Base-by-base conservation (phyloP, 1,140 invertebrate genomes). In the Drosophila seguyi region DNA sequence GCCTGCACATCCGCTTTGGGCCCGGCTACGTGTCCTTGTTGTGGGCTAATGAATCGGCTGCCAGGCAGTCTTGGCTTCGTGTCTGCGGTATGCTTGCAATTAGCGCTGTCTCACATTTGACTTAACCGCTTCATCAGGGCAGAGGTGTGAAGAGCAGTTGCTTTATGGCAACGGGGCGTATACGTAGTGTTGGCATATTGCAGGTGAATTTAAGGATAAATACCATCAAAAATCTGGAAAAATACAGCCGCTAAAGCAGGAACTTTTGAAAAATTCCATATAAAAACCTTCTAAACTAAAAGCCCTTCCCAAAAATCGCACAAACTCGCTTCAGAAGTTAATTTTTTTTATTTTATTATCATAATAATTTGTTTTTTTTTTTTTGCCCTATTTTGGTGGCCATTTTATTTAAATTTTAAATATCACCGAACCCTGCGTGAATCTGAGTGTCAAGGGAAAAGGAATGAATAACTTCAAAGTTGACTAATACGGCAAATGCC, bases 31-130 rank as follows among this genome's bases (percentile, higher is more conserved):
- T 38, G 50, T 61, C 18, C 50, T 50, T 68, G 52, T 59, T 62
- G 55, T 44, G 42, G 71, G 48, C 63, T 83, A 83, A 83, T 83
- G 80, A 79, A 83, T 83, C 39, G 56, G 20, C 71, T 75, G 72
- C 47, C 60, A 79, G 50, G 25, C n/a, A 76, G 75, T 76, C n/a
- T 67, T 69, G 61, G 38, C 31, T 53, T 67, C 38, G 31, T 41
- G 62, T 71, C 65, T 83, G 81, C 60, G 76, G 76, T 78, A 36
- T 50, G 44, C 44, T 38, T 16, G 42, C 68, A 72, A 72, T 72
- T 72, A 72, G 69, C 66, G 67, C 6, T 22, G 44, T 41, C 66
- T 72, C 68, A 50, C 68, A 47, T 39, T 71, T 48, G 66, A 71
- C 41, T 72, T 55, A 58, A 39, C 65, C 65, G 20, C 22, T 18